Conservation (phyloP, 2,888 invertebrate genomes). For the Empis livida region DNA sequence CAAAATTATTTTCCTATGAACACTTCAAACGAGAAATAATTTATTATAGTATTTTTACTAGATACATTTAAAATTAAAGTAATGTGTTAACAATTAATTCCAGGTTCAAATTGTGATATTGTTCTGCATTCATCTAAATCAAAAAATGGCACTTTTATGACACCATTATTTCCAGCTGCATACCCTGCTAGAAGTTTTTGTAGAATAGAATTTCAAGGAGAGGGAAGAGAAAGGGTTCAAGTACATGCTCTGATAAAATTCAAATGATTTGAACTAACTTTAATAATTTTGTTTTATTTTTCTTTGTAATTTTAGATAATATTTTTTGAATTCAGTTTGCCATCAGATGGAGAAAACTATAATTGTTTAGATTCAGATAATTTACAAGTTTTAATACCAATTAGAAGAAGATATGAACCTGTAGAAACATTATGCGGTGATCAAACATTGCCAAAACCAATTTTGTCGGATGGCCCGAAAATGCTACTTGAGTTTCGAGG, state of each 20-base stretch:
- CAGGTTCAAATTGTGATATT: constrained; percentile 67
- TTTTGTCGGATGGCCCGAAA: constrained; percentile 86
- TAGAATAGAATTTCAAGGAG: constrained; percentile 80
- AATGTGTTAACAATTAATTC: too few species aligned
- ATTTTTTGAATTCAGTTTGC: constrained; percentile 33
- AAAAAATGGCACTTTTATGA: constrained; percentile 72
- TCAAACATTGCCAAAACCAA: constrained; percentile 59
- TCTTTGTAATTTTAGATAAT: constrained; percentile 21
- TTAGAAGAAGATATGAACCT: constrained; percentile 71
- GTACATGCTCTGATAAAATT: constrained; percentile 36
- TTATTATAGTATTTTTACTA: too few species aligned
- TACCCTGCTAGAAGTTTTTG: constrained; percentile 72
- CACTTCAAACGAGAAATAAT: too few species aligned
- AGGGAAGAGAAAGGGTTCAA: constrained; percentile 73
- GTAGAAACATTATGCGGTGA: constrained; percentile 80
- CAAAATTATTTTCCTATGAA: too few species aligned
- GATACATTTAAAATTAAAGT: too few species aligned
- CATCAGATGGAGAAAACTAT: constrained; percentile 24
- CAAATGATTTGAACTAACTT: too few species aligned
- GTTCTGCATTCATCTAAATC: constrained; percentile 64
- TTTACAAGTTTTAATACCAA: constrained; percentile 53
- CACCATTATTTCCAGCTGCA: constrained; percentile 72
- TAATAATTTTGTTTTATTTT: not conserved
- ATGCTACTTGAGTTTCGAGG: constrained; percentile 78
- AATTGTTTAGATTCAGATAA: constrained; percentile 28